phyloP scores from a whole-genome alignment of 2,113 vertebrate species.

The Sakesphorus luctuosus region DNA sequence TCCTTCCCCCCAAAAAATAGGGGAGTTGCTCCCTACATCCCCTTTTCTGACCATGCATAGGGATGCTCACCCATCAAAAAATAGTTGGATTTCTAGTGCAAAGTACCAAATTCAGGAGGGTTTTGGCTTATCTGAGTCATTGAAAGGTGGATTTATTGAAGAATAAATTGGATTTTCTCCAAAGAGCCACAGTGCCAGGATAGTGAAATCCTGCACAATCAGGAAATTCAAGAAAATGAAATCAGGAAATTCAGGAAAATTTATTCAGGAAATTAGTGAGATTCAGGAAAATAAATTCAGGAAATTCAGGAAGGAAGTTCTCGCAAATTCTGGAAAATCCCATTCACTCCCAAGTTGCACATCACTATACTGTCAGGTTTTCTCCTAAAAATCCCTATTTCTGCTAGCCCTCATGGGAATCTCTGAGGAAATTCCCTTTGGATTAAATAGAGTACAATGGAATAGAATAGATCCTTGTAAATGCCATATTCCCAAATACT shows the following conservation, averaged over 20 bases:
- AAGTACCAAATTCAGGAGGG: background rate
- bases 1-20: background rate
- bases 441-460: background rate
- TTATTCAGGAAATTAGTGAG: background rate
- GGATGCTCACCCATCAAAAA: background rate
- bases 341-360: rapidly evolving
- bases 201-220: background rate
- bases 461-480: background rate
- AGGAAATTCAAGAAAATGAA: background rate
- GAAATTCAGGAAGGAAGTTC: background rate
- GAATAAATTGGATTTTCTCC: background rate
- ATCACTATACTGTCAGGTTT: rapidly evolving
- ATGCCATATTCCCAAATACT: background rate
- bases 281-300: background rate
- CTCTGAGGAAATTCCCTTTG: background rate
- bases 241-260: background rate
- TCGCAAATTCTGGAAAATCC: background rate
- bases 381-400: background rate
- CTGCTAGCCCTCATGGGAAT: background rate
- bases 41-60: rapidly evolving
- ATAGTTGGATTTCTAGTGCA: rapidly evolving
- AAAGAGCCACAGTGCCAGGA: rapidly evolving
- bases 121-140: background rate
- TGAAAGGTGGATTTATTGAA: background rate
- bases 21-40: background rate